phyloP scores from a whole-genome alignment of 2,888 invertebrate species.

The Meganola albula region DNA sequence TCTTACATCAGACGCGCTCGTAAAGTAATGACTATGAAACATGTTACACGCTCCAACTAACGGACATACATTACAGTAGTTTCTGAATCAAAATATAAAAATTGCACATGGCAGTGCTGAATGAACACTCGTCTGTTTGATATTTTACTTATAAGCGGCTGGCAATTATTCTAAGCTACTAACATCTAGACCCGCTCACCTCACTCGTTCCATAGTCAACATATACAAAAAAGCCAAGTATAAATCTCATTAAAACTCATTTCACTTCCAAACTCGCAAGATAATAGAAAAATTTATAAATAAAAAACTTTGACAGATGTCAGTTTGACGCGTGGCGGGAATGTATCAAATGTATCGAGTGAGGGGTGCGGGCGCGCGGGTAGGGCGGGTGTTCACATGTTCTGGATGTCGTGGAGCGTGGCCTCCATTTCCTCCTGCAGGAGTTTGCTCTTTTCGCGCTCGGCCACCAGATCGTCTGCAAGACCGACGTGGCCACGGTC shows the following conservation, averaged over 20 bases:
- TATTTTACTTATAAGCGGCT: slow-evolving; percentile 69
- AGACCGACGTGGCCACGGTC: slow-evolving; percentile 68
- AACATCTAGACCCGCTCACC: slow-evolving; percentile 61
- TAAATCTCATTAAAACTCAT: too few relatives aligned
- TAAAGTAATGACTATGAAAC: slow-evolving; percentile 63
- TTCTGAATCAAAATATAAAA: slow-evolving; percentile 50
- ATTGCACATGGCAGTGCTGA: slow-evolving; percentile 76
- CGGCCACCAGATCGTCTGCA: slow-evolving; percentile 96
- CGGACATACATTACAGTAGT: slow-evolving; percentile 53
- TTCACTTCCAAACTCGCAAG: too few relatives aligned
- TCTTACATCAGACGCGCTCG: slow-evolving; percentile 49
- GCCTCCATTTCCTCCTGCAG: slow-evolving; percentile 99
- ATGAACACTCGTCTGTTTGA: slow-evolving; percentile 63
- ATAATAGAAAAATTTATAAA: too few relatives aligned
- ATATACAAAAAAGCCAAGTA: slow-evolving; percentile 22
- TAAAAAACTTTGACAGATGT: slow-evolving; percentile 20
- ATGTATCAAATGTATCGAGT: slow-evolving; percentile 18
- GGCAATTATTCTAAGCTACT: slow-evolving; percentile 72
- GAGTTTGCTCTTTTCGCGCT: slow-evolving; percentile 96
- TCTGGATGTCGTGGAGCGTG: slow-evolving; percentile 99
- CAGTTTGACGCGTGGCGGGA: slow-evolving; percentile 23
- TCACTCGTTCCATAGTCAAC: slow-evolving; percentile 30
- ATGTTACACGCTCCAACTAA: slow-evolving; percentile 56
- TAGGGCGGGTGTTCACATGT: slow-evolving; percentile 86
- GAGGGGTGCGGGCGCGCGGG: slow-evolving; percentile 30